phyloP scores from a whole-genome alignment of 2,797 vertebrate species.

The Poeciliopsis turneri region DNA sequence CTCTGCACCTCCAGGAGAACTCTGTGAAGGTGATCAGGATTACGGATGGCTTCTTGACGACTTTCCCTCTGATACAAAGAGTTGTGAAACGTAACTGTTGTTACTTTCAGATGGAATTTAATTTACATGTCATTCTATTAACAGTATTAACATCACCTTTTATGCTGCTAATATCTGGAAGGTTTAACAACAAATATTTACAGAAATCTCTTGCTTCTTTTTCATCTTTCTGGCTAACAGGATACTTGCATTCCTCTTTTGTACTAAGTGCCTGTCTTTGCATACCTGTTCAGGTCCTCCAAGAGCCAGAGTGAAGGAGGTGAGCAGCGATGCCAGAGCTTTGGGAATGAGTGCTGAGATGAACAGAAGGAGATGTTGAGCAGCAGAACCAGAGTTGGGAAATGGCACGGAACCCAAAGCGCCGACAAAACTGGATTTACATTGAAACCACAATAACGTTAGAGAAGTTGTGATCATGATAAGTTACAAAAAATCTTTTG shows the following conservation, averaged over 20 bases:
- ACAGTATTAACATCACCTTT: neutral
- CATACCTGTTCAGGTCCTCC: conserved; percentile 63
- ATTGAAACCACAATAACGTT: neutral
- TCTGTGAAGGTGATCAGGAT: conserved; percentile 55
- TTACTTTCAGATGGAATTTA: neutral
- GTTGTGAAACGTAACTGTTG: neutral
- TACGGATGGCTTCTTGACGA: conserved; percentile 32
- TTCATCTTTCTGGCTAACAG: neutral
- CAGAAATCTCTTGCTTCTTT: neutral
- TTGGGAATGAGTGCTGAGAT: conserved; percentile 79
- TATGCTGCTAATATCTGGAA: neutral
- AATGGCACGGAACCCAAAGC: conserved; percentile 62
- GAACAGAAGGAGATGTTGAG: conserved; percentile 76
- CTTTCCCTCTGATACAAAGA: conserved; percentile 32
- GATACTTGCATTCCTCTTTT: neutral
- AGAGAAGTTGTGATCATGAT: neutral
- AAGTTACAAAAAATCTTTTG: neutral
- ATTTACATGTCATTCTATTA: neutral
- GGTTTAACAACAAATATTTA: neutral
- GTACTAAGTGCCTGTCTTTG: neutral
- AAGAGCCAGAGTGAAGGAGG: conserved; percentile 74
- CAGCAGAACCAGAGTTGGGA: conserved; percentile 61
- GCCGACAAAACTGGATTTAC: conserved; percentile 60
- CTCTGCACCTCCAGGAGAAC: conserved; percentile 74
- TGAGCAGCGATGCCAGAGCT: conserved; percentile 76